phyloP scores from a whole-genome alignment of 2,797 vertebrate species.

The Merluccius polli region DNA sequence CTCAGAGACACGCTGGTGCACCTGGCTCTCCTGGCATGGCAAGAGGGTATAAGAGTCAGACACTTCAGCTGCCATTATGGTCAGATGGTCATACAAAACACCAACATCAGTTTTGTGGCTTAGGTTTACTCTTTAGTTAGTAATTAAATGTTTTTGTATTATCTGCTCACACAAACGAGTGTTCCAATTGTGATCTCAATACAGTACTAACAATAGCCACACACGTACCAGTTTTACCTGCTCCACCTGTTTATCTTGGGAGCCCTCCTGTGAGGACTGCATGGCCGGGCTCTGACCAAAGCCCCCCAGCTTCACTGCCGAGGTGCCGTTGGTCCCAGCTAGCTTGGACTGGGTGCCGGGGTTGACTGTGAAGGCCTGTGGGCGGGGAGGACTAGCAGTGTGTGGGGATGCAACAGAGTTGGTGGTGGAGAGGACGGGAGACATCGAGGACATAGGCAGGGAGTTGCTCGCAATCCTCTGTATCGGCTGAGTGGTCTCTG shows the following conservation, averaged over 20 bases:
- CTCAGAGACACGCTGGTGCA: conserved; percentile 92
- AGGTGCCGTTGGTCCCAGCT: conserved; percentile 73
- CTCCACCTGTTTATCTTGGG: conserved; percentile 86
- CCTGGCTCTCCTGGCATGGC: conserved; percentile 84
- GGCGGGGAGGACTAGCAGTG: conserved; percentile 70
- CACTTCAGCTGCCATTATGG: background rate
- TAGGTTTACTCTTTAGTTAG: background rate
- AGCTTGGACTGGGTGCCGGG: conserved; percentile 80
- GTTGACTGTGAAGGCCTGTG: conserved; percentile 67
- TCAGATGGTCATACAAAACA: background rate
- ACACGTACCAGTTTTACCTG: conserved; percentile 85
- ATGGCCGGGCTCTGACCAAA: conserved; percentile 67
- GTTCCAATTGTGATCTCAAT: background rate
- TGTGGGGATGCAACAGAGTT: conserved; percentile 64
- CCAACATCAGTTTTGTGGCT: background rate
- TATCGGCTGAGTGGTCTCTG: conserved; percentile 72
- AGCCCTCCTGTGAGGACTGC: conserved; percentile 74
- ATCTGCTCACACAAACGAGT: background rate
- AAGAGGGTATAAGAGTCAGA: background rate
- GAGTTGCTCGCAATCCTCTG: conserved; percentile 79
- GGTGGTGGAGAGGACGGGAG: conserved; percentile 66
- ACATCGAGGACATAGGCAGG: conserved; percentile 68
- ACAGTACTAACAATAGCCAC: background rate
- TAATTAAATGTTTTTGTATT: background rate
- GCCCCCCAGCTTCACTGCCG: conserved; percentile 73